Percentiles rank a stretch among this genome's conserved stretches.
Conservation (phyloP, 2,888 invertebrate genomes). For the Andrena fulva region DNA sequence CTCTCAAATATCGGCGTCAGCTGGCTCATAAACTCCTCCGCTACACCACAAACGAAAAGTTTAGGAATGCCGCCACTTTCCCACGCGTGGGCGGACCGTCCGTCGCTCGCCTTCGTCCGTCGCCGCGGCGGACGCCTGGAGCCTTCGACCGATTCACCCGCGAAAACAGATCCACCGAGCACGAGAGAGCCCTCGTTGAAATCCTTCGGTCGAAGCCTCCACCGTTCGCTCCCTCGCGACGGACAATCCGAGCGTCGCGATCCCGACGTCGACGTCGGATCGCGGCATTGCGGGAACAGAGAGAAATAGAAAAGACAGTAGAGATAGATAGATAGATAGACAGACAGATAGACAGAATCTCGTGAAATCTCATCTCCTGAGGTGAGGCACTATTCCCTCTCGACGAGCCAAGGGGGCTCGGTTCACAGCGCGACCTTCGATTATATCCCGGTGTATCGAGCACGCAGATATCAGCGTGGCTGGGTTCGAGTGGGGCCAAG, state of each 20-base stretch:
- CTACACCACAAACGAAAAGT: constrained; percentile 85
- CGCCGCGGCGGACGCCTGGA: constrained; percentile 5
- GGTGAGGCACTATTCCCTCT: constrained; percentile 66
- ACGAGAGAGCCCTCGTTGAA: no score
- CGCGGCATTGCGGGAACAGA: neutral
- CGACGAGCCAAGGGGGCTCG: constrained; percentile 12
- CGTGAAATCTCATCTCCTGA: constrained; percentile 83
- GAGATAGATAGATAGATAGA: neutral
- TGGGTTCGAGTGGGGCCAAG: constrained; percentile 4
- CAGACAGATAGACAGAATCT: constrained; percentile 28
- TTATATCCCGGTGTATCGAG: constrained; percentile 28
- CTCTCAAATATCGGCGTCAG: constrained; percentile 98
- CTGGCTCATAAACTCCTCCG: constrained; percentile 97
- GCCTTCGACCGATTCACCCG: neutral
- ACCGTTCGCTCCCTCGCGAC: neutral
- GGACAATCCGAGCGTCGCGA: neutral
- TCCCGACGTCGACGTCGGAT: constrained; percentile 2
- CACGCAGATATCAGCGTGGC: constrained; percentile 39
- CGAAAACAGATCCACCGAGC: no score
- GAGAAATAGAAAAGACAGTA: constrained; percentile 2
- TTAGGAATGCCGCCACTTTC: constrained; percentile 56
- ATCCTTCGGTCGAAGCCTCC: neutral
- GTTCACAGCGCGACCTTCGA: constrained; percentile 23
- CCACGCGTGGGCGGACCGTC: neutral
- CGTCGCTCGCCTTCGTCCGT: constrained; percentile 4